Conservation (phyloP, 64 coral and sea anemone species). For the Astreopora myriophthalma region DNA sequence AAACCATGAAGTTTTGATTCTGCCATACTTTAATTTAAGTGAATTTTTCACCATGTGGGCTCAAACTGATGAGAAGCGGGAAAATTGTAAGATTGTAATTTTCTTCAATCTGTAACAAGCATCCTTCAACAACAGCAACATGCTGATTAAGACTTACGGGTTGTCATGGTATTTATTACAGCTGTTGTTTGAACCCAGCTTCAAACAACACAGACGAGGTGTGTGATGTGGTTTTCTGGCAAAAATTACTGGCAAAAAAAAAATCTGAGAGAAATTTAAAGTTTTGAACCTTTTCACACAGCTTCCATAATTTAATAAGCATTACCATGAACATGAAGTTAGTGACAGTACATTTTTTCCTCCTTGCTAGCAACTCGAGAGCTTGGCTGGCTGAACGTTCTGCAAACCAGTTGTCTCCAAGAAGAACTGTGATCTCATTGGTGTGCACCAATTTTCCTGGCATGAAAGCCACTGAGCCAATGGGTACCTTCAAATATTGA, state of each 20-base stretch:
- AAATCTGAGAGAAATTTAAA: background rate
- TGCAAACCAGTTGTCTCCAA: slow-evolving; percentile 96
- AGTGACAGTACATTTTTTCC: slow-evolving; percentile 74
- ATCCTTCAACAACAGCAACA: too few species aligned
- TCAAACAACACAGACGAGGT: too few species aligned
- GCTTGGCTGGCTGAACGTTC: slow-evolving; percentile 90
- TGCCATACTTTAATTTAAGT: too few species aligned
- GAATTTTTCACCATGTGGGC: too few species aligned
- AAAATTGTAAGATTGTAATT: too few species aligned
- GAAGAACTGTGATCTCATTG: slow-evolving; percentile 90
- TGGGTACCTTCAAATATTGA: slow-evolving; percentile 76
- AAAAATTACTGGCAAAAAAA: background rate
- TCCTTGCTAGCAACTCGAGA: slow-evolving; percentile 72
- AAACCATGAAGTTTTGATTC: slow-evolving; percentile 28
- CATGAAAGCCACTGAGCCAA: slow-evolving; percentile 94
- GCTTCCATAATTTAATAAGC: slow-evolving; percentile 1
- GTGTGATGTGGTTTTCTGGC: too few species aligned
- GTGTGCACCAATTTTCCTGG: slow-evolving; percentile 92
- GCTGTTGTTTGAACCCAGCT: too few species aligned
- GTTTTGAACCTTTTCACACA: background rate
- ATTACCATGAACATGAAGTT: slow-evolving; percentile 55
- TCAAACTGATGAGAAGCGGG: too few species aligned
- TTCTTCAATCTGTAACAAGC: too few species aligned
- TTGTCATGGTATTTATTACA: too few species aligned
- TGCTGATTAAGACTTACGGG: too few species aligned